Evolutionary conservation across 2,113 vertebrate genomes (phyloP), one percentile per base, ranked within the genome.

Genomic region (Bujurquina vittata): DNA sequence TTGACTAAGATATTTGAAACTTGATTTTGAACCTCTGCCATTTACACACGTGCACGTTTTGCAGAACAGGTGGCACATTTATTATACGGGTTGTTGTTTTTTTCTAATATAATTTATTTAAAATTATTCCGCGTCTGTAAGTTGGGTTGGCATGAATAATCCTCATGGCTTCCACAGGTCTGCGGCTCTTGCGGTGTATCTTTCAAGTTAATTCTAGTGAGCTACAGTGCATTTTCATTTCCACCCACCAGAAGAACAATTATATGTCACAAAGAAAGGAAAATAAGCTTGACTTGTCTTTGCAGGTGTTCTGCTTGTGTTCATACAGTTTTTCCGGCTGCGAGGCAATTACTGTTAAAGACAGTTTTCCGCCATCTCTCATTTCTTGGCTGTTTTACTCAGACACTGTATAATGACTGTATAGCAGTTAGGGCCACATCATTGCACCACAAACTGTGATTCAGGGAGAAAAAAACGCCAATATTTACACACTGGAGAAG

Each of bases 251-350:
- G 18, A 2, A 20, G 31, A 80, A 59, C 33, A 58, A 74, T 35
- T 52, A 17, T 87, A 79, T 60, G 77, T 75, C 56, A 62, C 65
- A 20, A 40, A 75, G 61, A 74, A 75, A 56, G 9, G 26, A 63
- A 62, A 33, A 22, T 33, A 62, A 61, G 37, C 46, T 55, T 3
- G 9, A 46, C 65, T 80, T 55, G 35, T 79, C 62, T 85, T 79
- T 11, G 80, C 84, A 84, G 87, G 79, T 85, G 87, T 79, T 83
- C 83, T 23, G 75, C 79, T 88, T 86, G 57, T 75, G 82, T 89
- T 74, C 23, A 31, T 60, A 31, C 54, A 8, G 8, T 3, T 10
- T 88, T 60, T 75, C 69, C 26, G 3, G 37, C 80, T 74, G 69
- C 0, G 59, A 77, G 76, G 69, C 65, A 77, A 88, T 85, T 81